phyloP scores from a whole-genome alignment of 2,797 vertebrate species.

The Setipinna tenuifilis region DNA sequence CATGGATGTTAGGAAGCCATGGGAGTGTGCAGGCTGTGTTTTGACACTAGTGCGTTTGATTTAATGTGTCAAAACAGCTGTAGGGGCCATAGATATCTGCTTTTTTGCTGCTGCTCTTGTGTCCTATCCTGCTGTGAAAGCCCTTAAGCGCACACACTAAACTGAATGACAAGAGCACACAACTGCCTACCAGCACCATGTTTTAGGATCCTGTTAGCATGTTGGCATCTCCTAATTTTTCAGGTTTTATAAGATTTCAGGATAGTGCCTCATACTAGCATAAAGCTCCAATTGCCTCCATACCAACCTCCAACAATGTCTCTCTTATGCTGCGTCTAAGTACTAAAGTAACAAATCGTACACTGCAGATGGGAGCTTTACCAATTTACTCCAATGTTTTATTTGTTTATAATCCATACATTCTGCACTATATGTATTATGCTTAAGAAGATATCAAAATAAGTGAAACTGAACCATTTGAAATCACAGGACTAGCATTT shows the following conservation, averaged over 20 bases:
- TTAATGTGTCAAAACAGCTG: constrained; percentile 34
- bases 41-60: background rate
- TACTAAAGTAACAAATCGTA: no score
- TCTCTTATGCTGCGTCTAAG: background rate
- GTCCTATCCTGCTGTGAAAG: background rate
- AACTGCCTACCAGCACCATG: constrained; percentile 24
- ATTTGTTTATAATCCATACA: no score
- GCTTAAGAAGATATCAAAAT: no score
- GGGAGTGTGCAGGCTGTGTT: background rate
- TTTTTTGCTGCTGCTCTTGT: background rate
- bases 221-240: background rate
- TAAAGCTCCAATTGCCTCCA: background rate
- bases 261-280: no score
- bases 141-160: background rate
- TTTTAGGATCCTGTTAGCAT: background rate
- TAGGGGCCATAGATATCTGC: constrained; percentile 21
- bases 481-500: no score
- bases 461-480: no score
- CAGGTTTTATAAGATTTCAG: background rate
- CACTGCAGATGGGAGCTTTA: no score
- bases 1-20: background rate
- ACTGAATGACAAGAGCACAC: constrained; percentile 53
- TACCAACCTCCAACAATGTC: background rate
- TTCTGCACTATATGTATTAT: no score
- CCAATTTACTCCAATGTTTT: no score